phyloP scores from a whole-genome alignment of 2,797 vertebrate genomes.

The Sciurus vulgaris region DNA sequence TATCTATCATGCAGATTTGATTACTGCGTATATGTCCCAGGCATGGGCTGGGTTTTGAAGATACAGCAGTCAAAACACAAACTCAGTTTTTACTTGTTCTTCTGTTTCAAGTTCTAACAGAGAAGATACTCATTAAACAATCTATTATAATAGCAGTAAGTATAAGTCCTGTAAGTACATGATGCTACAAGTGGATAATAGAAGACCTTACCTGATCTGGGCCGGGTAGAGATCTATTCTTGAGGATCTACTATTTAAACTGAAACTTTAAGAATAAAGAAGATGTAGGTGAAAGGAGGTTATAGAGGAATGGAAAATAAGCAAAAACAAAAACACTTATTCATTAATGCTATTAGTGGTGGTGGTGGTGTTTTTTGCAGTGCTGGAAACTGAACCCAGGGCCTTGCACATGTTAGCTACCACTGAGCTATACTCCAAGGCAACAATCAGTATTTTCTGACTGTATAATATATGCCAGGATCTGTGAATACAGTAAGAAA shows the following conservation, averaged over 20 bases:
- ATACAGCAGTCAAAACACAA: background rate
- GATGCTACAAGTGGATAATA: background rate
- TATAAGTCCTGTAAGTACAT: background rate
- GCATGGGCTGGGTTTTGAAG: constrained; percentile 11
- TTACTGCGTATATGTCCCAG: background rate
- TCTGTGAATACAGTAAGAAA: constrained; percentile 49
- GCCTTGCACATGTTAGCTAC: too few relatives aligned
- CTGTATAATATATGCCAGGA: background rate
- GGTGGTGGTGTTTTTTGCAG: background rate
- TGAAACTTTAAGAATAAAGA: constrained; percentile 36
- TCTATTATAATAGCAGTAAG: background rate
- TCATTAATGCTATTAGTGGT: background rate
- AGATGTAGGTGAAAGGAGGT: background rate
- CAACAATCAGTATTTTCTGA: constrained; percentile 40
- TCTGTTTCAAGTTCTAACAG: background rate
- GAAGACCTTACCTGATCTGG: background rate
- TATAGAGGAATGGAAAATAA: constrained; percentile 31
- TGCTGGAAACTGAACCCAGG: background rate
- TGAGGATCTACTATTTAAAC: constrained; percentile 52
- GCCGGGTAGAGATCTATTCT: background rate
- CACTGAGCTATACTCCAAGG: background rate
- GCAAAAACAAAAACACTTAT: background rate
- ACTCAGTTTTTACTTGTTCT: constrained; percentile 28
- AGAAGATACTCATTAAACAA: constrained; percentile 22
- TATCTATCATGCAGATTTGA: background rate